phyloP scores from a whole-genome alignment of 2,113 vertebrate genomes.

The Protomyctophum bolini region DNA sequence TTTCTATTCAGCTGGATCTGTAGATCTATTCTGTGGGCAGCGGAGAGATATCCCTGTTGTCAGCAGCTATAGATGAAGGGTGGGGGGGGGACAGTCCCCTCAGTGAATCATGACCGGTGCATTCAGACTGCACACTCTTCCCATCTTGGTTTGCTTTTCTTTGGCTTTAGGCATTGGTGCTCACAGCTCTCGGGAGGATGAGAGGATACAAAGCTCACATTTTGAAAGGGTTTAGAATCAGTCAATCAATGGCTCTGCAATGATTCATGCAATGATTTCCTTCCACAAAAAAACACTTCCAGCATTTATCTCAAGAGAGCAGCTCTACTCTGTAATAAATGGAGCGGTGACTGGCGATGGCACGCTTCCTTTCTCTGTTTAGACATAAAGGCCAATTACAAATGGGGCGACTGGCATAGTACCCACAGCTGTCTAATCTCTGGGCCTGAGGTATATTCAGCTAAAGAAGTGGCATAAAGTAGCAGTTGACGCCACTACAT shows the following conservation, averaged over 20 bases:
- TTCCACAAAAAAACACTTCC: constrained; percentile 36
- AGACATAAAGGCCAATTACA: constrained; percentile 46
- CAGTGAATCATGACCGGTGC: constrained; percentile 40
- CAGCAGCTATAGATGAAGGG: constrained; percentile 57
- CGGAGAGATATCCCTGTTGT: constrained; percentile 60
- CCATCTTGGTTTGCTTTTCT: constrained; percentile 38
- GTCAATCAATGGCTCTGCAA: constrained; percentile 34
- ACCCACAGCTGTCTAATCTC: constrained; percentile 34
- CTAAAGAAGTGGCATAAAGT: neutral
- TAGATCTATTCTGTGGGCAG: constrained; percentile 67
- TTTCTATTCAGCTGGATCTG: constrained; percentile 66
- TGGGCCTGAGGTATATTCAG: neutral
- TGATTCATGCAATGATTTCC: constrained; percentile 35
- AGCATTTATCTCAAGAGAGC: constrained; percentile 58
- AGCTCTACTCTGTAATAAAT: constrained; percentile 46
- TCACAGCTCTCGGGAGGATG: constrained; percentile 11
- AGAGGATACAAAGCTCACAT: constrained; percentile 28
- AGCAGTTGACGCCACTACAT: neutral
- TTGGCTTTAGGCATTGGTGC: constrained; percentile 20
- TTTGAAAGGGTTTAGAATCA: constrained; percentile 55
- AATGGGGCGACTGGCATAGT: constrained; percentile 28
- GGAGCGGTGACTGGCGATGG: constrained; percentile 44
- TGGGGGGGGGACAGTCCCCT: constrained; percentile 34
- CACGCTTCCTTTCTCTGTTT: constrained; percentile 41
- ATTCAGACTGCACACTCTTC: constrained; percentile 40